Percentiles rank a stretch among this genome's conserved stretches.
Conservation (phyloP, 2,888 invertebrate genomes). For the Hydropsyche betteni region DNA sequence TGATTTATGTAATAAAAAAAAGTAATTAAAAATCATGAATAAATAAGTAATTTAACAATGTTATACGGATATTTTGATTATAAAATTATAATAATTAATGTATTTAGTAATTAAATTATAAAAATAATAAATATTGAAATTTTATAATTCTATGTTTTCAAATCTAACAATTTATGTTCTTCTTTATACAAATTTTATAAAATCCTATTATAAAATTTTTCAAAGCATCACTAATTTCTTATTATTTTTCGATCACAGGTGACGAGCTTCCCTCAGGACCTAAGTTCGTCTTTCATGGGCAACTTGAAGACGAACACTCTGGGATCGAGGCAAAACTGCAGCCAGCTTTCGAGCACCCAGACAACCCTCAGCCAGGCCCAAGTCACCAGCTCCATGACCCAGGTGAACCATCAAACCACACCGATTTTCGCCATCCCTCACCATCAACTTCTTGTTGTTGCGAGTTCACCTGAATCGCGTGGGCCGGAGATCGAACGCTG, state of each 20-base stretch:
- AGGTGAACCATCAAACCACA: constrained; percentile 57
- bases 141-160: too few relatives aligned
- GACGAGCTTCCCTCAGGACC: constrained; percentile 71
- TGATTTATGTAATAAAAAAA: too few relatives aligned
- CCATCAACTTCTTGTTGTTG: background rate
- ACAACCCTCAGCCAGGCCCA: constrained; percentile 56
- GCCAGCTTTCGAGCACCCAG: constrained; percentile 58
- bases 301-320: constrained; percentile 69
- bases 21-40: too few relatives aligned
- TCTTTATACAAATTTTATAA: background rate
- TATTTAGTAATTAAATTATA: too few relatives aligned
- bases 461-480: constrained; percentile 37
- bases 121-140: too few relatives aligned
- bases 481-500: background rate
- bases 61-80: too few relatives aligned
- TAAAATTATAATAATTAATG: too few relatives aligned
- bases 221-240: background rate
- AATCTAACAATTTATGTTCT: background rate
- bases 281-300: constrained; percentile 72
- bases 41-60: too few relatives aligned
- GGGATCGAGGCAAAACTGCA: constrained; percentile 61
- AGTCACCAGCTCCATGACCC: constrained; percentile 66
- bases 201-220: too few relatives aligned
- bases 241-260: constrained; percentile 53
- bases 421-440: constrained; percentile 19